Percentiles rank a stretch among this genome's conserved stretches.
phyloP scores from a whole-genome alignment of 2,888 invertebrate genomes.

The Priocnemis perturbator region DNA sequence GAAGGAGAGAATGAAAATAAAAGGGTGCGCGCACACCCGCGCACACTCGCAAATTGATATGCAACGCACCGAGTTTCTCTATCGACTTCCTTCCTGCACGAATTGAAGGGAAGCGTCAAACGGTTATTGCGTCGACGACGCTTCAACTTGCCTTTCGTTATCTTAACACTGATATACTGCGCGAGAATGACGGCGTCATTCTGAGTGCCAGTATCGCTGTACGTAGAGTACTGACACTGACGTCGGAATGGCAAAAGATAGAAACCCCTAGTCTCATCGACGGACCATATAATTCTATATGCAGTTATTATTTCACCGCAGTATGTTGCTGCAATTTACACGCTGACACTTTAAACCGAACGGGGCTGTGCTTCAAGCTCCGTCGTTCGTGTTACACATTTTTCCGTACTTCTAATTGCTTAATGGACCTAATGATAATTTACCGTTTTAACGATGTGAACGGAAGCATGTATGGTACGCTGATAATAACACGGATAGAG shows the following conservation, averaged over 20 bases:
- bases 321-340: too few species aligned
- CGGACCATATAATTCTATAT: too few species aligned
- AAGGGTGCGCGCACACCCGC: constrained; percentile 38
- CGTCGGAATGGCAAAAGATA: too few species aligned
- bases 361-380: too few species aligned
- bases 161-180: constrained; percentile 39
- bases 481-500: constrained; percentile 24
- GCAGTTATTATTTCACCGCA: too few species aligned
- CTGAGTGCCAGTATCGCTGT: neutral
- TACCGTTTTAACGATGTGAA: constrained; percentile 35
- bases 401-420: constrained; percentile 24
- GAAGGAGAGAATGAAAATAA: constrained; percentile 1
- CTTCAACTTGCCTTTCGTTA: constrained; percentile 33
- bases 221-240: too few species aligned
- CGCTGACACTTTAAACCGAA: too few species aligned
- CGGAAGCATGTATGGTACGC: constrained; percentile 14
- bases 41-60: constrained; percentile 58
- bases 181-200: constrained; percentile 28
- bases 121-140: constrained; percentile 44
- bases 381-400: neutral
- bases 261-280: too few species aligned
- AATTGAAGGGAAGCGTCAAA: constrained; percentile 55
- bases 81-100: constrained; percentile 68
- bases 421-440: constrained; percentile 19
- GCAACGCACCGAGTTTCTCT: constrained; percentile 60